phyloP scores from a whole-genome alignment of 2,113 vertebrate genomes.

The Ictidomys tridecemlineatus region DNA sequence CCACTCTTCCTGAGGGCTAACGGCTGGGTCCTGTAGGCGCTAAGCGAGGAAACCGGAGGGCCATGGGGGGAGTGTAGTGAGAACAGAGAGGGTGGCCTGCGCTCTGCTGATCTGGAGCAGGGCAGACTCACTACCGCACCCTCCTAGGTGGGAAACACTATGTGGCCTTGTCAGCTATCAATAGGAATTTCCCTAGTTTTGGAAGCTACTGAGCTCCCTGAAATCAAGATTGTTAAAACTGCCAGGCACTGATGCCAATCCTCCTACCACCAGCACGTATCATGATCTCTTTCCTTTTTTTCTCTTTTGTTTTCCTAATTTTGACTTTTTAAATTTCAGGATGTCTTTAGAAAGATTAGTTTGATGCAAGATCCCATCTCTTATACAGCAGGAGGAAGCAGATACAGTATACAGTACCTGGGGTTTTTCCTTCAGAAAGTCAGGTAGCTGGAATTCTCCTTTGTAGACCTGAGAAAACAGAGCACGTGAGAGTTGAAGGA shows the following conservation, averaged over 20 bases:
- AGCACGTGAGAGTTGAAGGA: slow-evolving; percentile 71
- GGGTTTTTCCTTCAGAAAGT: slow-evolving; percentile 97
- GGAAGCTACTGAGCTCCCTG: background rate
- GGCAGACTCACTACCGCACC: background rate
- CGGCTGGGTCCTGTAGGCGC: background rate
- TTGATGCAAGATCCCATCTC: background rate
- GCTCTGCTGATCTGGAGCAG: background rate
- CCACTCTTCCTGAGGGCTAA: background rate
- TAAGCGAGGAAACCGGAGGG: background rate
- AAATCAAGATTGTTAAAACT: slow-evolving; percentile 14
- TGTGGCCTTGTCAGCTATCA: background rate
- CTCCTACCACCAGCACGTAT: background rate
- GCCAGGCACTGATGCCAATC: background rate
- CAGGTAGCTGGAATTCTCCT: slow-evolving; percentile 99
- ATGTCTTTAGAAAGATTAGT: background rate
- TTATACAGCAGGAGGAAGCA: slow-evolving; percentile 13
- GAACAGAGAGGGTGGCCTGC: background rate
- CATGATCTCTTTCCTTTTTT: background rate
- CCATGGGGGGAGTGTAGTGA: background rate
- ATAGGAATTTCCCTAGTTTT: background rate
- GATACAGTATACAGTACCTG: slow-evolving; percentile 93
- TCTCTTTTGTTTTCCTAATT: background rate
- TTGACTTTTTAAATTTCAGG: background rate
- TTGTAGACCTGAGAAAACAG: slow-evolving; percentile 95
- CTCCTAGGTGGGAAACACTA: background rate